A percentile compares a stretch with the other conserved stretches of the same genome.
These are phyloP conservation scores for Hecatera dysodea DNA, from an alignment of 2,888 invertebrate species.

Conservation along the genomic window DNA sequence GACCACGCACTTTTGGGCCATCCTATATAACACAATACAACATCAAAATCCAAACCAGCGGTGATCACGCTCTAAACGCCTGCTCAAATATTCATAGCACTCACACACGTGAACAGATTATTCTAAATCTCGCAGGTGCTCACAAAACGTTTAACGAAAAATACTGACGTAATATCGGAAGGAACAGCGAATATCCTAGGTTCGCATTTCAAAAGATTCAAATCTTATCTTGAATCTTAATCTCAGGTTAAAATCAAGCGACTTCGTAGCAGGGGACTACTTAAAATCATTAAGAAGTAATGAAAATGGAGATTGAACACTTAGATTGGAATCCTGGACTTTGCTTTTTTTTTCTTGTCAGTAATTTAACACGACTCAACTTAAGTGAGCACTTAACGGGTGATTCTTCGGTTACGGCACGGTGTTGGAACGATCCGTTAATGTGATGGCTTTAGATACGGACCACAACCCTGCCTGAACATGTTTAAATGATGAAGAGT, in stretches of 20 bases:
- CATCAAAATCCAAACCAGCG: constrained; percentile 4
- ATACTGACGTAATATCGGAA: constrained; percentile 45
- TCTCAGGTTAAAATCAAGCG: constrained; percentile 45
- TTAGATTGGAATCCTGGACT: constrained; percentile 68
- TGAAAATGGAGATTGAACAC: constrained; percentile 64
- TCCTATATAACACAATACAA: constrained; percentile 2
- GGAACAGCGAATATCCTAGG: constrained; percentile 10
- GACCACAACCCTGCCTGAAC: background rate
- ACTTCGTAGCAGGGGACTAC: constrained; percentile 39
- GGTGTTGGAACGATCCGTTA: constrained; percentile 60
- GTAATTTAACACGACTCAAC: constrained; percentile 83
- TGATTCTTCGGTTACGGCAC: constrained; percentile 76
- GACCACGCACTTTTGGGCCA: no score
- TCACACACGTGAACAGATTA: constrained; percentile 28
- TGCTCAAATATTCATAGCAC: constrained; percentile 53
- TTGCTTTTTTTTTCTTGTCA: constrained; percentile 67
- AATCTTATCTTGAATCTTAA: constrained; percentile 51
- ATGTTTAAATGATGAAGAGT: background rate
- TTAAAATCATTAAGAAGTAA: constrained; percentile 61
- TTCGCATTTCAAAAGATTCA: constrained; percentile 34
- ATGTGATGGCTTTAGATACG: constrained; percentile 52
- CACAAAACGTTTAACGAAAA: constrained; percentile 47
- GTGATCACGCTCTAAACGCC: constrained; percentile 29
- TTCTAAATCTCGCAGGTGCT: constrained; percentile 47
- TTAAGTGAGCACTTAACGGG: constrained; percentile 84